Evolutionary conservation across 2,797 vertebrate species (phyloP).

Genomic region (Anolis apletophallus): DNA sequence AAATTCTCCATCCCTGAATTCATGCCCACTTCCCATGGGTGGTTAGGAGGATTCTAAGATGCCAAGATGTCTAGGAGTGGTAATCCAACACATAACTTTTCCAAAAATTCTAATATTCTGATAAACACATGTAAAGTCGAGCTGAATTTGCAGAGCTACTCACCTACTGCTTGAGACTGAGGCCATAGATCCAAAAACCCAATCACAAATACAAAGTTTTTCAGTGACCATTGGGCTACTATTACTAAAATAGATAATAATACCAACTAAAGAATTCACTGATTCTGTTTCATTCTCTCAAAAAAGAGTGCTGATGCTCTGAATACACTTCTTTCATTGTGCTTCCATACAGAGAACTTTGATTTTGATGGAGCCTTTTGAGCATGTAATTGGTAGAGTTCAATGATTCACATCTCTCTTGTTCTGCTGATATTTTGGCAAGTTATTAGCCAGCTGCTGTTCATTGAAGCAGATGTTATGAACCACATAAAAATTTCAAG

Average conservation of each 20-base stretch:
- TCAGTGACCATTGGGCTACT: neutral
- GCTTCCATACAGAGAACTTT: constrained; percentile 47
- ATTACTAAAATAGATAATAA: constrained; percentile 25
- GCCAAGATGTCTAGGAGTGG: too few species aligned
- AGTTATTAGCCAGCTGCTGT: constrained; percentile 69
- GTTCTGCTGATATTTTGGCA: constrained; percentile 64
- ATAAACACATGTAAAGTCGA: neutral
- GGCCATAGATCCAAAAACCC: neutral
- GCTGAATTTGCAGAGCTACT: neutral
- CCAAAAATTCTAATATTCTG: neutral
- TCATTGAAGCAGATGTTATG: constrained; percentile 70
- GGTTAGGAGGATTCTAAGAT: too few species aligned
- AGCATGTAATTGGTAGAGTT: constrained; percentile 68
- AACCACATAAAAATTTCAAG: constrained; percentile 65
- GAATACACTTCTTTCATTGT: constrained; percentile 33
- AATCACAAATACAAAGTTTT: neutral
- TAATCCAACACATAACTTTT: too few species aligned
- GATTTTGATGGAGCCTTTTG: constrained; percentile 61
- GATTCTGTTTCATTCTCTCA: constrained; percentile 42
- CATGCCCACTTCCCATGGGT: too few species aligned
- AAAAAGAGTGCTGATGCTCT: neutral
- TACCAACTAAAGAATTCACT: constrained; percentile 17
- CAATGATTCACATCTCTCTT: constrained; percentile 70
- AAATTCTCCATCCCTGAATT: too few species aligned
- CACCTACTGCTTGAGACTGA: neutral